Evolutionary conservation across 1,140 invertebrate genomes (phyloP), one percentile per base, ranked within the genome.

Genomic region (Chymomyza costata): DNA sequence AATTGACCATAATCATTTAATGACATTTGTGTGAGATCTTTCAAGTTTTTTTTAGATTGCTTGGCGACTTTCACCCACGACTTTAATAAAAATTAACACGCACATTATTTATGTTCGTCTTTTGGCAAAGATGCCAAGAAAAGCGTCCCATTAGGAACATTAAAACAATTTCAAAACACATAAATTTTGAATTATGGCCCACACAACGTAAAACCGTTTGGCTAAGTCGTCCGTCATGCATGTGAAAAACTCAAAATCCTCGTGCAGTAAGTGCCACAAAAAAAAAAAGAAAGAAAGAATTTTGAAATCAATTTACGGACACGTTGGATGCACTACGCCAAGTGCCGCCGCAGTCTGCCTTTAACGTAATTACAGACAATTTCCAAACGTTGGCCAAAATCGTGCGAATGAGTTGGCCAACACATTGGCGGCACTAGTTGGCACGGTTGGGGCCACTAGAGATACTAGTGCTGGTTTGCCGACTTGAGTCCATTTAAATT

Each of bases 141-240:
- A 53, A 65, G 58, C 34, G 17, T 34, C 15, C 61, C 57, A 76
- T 76, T 76, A 78, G 71, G 58, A 55, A 35, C 70, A 76, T 78
- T 76, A 78, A 78, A 76, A 78, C 71, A 78, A 76, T 78, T 76
- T 76, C 50, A 59, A 78, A 76, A 78, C 47, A 76, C 70, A 76
- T 78, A 76, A 71, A 76, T 76, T 76, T 73, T 71, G 71, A 76
- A 56, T 71, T 76, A 76, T 65, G 66, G 47, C n/a, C 71, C 71
- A 61, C 70, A 70, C 69, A 74, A 68, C 60, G 58, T 70, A 71
- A 44, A 48, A 45, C 50, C 53, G 64, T n/a, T n/a, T n/a, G n/a
- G n/a, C n/a, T 31, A 21, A 46, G 16, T 18, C 11, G 34, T 13
- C 38, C 58, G 37, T 30, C 10, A 34, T 8, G 35, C n/a, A 44